Conservation (phyloP, 2,113 vertebrate genomes). For the Dissostichus mawsoni region DNA sequence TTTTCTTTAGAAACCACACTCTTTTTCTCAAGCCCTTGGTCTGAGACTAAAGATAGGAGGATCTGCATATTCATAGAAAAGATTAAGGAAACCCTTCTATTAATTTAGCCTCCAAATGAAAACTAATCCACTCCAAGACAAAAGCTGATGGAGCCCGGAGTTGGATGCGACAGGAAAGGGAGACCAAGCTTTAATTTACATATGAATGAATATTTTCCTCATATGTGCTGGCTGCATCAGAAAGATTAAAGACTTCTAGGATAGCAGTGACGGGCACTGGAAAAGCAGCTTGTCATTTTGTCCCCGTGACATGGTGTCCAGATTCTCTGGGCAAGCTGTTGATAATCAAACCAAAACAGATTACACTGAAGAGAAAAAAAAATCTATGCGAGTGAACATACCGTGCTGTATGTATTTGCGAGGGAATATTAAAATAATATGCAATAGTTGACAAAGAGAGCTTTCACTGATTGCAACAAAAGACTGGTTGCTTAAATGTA, state of each 20-base stretch:
- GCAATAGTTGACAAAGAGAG: not conserved
- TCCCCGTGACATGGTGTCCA: conserved; percentile 23
- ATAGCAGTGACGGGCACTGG: conserved; percentile 23
- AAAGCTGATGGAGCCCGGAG: conserved; percentile 63
- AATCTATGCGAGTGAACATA: not conserved
- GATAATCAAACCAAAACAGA: conserved; percentile 33
- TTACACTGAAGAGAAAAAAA: conserved; percentile 13
- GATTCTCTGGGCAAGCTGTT: conserved; percentile 43
- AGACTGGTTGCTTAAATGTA: conserved; percentile 13
- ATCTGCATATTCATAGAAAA: conserved; percentile 78
- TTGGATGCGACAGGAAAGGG: conserved; percentile 51
- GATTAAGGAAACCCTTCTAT: conserved; percentile 73
- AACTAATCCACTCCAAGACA: conserved; percentile 79
- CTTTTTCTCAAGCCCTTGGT: conserved; percentile 55
- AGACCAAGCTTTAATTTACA: conserved; percentile 72
- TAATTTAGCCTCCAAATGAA: conserved; percentile 76
- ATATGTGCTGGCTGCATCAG: conserved; percentile 62
- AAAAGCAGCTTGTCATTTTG: conserved; percentile 46
- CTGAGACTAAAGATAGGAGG: conserved; percentile 70
- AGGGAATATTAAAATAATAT: conserved; percentile 30
- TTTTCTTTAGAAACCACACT: conserved; percentile 58
- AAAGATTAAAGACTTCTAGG: conserved; percentile 71
- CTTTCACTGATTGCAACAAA: conserved; percentile 23
- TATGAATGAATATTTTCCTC: conserved; percentile 74
- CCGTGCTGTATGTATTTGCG: not conserved